Percentiles rank a stretch among this genome's conserved stretches.
phyloP scores from a whole-genome alignment of 2,113 vertebrate species.

The Pogona vitticeps region DNA sequence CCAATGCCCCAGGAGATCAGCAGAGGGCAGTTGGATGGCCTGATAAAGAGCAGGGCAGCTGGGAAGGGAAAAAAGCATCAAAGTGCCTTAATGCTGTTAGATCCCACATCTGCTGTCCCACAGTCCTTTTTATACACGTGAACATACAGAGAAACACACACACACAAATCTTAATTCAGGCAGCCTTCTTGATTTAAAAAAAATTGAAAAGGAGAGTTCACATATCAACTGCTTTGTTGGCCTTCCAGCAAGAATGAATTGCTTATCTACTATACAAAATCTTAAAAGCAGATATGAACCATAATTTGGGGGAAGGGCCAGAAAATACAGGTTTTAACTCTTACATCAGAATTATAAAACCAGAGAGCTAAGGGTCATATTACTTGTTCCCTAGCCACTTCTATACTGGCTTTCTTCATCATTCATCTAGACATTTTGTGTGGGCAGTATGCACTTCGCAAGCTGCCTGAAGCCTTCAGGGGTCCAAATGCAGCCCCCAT shows the following conservation, averaged over 20 bases:
- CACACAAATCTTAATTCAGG: not conserved
- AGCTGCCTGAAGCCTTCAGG: too few relatives aligned
- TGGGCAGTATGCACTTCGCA: not conserved
- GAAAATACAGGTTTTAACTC: not conserved
- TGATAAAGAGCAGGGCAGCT: constrained; percentile 20
- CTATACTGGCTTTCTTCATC: not conserved
- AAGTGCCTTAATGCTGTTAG: not conserved
- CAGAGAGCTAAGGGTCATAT: not conserved
- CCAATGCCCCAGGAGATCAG: constrained; percentile 12
- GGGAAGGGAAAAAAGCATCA: not conserved
- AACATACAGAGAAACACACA: not conserved
- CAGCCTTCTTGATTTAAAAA: not conserved
- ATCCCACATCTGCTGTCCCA: constrained; percentile 16
- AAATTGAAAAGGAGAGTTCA: not conserved
- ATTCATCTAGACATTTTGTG: not conserved
- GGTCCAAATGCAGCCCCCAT: too few relatives aligned
- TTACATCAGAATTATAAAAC: not conserved
- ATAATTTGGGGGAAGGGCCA: not conserved
- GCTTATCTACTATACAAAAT: not conserved
- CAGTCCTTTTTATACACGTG: not conserved
- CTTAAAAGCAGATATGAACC: not conserved
- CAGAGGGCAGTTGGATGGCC: constrained; percentile 11
- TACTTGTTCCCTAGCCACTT: not conserved
- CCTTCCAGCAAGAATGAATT: not conserved
- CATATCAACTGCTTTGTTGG: not conserved